Base-by-base conservation (phyloP, 2,797 vertebrate species). In the Enteromius treurensis region DNA sequence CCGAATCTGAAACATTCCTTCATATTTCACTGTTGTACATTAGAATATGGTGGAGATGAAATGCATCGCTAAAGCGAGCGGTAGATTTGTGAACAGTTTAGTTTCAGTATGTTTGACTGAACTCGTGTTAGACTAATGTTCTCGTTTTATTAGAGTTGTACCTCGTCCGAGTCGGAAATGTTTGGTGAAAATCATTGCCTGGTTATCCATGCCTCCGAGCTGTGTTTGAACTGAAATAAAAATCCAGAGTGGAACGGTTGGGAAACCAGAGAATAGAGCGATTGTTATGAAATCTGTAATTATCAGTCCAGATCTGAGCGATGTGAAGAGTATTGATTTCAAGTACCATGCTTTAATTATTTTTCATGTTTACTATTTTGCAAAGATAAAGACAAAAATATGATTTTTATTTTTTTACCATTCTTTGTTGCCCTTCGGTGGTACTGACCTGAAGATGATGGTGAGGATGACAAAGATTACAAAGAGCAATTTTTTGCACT, bases 301-400 rank as follows among this genome's bases (percentile, higher is more conserved):
- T 19, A 53, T 55, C 78, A 19, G 49, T 53, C 29, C 47, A 5
- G 4, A 49, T 80, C 89, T 53, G 90, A 77, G 71, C 85, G 37
- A 83, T 91, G 80, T 80, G 88, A 89, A 84, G 87, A 82, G 87
- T 87, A 83, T 90, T 86, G 88, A 88, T 90, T 90, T 88, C 77
- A 84, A 81, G 86, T 86, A 87, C 87, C 87, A 75, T 80, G 5
- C 26, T 68, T 77, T 49, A 76, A 90, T 90, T 90, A 92, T 93
- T 94, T 95, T 91, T 92, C 93, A 92, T 68, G 83, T 94, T 89
- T 87, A 89, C 88, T 89, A 87, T 93, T 93, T 90, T 88, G 88
- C 81, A 88, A 85, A 86, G 79, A 86, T 64, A 88, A 86, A 87
- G 80, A 86, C 67, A 88, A 86, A 65, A 49, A 34, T 74, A 37